These are phyloP conservation scores for Octodon degus DNA, from an alignment of 2,113 vertebrate species.

Conservation along the genomic window DNA sequence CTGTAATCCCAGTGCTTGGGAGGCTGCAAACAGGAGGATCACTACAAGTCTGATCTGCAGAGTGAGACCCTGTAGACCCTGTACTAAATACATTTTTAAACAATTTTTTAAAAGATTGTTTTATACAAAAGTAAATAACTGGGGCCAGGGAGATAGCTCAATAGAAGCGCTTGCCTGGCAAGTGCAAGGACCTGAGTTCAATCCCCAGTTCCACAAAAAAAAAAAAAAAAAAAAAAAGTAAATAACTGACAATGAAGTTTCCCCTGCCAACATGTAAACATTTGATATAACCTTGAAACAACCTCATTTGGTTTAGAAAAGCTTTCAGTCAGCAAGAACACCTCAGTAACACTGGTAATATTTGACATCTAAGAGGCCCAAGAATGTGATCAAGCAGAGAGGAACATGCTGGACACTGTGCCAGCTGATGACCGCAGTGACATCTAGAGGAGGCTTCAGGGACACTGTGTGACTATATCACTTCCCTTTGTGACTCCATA, in stretches of 20 bases:
- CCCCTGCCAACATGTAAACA: background rate
- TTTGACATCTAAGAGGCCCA: conserved; percentile 75
- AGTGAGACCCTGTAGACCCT: no score
- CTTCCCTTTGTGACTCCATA: background rate
- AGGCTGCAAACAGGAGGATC: no score
- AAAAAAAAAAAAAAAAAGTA: no score
- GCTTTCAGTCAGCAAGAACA: conserved; percentile 77
- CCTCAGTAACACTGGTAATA: conserved; percentile 77
- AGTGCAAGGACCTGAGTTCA: no score
- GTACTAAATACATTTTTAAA: no score
- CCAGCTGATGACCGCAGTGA: conserved; percentile 57
- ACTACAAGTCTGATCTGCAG: no score
- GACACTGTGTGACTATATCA: background rate
- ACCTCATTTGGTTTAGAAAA: conserved; percentile 76
- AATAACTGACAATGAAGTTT: conserved; percentile 27
- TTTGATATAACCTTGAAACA: conserved; percentile 15
- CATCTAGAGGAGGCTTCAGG: conserved; percentile 39
- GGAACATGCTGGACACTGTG: conserved; percentile 78
- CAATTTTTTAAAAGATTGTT: background rate
- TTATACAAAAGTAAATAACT: conserved; percentile 30
- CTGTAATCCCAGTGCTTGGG: no score
- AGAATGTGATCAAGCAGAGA: conserved; percentile 77
- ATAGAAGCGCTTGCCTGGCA: no score
- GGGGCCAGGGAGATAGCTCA: no score
- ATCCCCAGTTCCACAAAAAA: no score